phyloP scores from a whole-genome alignment of 2,888 invertebrate species.

The Disparrhopalites patrizii region DNA sequence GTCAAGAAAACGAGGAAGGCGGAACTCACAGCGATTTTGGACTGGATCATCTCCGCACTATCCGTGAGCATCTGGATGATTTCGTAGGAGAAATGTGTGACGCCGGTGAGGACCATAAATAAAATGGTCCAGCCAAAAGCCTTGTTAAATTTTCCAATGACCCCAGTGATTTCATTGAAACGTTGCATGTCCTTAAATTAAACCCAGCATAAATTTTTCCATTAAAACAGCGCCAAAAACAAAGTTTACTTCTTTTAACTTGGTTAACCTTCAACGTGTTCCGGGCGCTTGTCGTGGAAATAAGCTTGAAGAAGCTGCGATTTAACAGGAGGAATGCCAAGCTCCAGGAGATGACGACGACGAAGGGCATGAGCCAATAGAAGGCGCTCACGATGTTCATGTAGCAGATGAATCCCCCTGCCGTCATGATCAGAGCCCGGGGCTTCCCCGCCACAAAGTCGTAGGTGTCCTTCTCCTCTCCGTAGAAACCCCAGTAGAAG shows the following conservation, averaged over 20 bases:
- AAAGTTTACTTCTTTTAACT: too few relatives aligned
- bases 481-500: too few relatives aligned
- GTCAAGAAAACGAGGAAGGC: neutral
- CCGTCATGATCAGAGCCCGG: too few relatives aligned
- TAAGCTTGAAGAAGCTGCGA: neutral
- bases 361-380: neutral
- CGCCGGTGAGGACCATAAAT: neutral
- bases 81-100: conserved; percentile 3
- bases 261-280: neutral
- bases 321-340: neutral
- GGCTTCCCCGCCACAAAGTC: too few relatives aligned
- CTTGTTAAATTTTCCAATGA: conserved; percentile 1
- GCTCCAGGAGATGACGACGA: neutral
- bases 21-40: neutral
- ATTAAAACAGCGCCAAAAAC: neutral
- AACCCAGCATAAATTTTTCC: neutral
- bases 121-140: conserved; percentile 5
- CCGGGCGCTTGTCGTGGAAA: neutral
- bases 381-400: too few relatives aligned
- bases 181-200: conserved; percentile 4
- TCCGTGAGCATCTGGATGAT: neutral
- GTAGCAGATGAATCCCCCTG: too few relatives aligned
- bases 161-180: conserved; percentile 6
- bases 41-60: neutral
- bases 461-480: too few relatives aligned